Base-by-base conservation (phyloP, 2,888 invertebrate species). In the Syritta pipiens region DNA sequence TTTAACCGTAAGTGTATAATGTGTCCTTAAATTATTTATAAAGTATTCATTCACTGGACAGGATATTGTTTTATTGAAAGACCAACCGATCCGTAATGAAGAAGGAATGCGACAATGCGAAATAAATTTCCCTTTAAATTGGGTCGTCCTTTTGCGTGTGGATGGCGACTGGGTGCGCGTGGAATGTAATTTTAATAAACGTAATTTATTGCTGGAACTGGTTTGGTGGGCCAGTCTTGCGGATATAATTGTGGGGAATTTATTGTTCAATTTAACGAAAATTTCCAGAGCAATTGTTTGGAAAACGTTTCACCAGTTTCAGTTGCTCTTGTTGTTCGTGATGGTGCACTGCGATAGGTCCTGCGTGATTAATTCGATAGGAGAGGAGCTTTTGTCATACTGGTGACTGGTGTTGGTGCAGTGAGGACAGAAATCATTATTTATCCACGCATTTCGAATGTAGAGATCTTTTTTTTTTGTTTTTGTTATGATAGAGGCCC, bases 241-340 rank as follows among this genome's bases (percentile, higher is more conserved):
- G 48, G 32, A 57, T 57, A 60, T 53, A 71, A 62, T 71, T 72
- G 57, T 14, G 48, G 30, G 48, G n/a, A 35, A 72, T 63, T 71
- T 63, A 63, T 63, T 63, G 63, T 63, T 57, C 17, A 63, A 55
- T 72, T 63, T 63, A 40, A 17, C 40, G 22, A 60, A 22, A 60
- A 20, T 57, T 57, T 26, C 26, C 20, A 17, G 14, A n/a, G 1
- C n/a, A 71, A 51, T 62, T 62, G 37, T 37, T 37, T 53, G 51
- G 59, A 59, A 68, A 69, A 42, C 51, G 40, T 46, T 42, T 37
- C 48, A 17, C 48, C 22, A 48, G 40, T 14, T 19, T 1, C 9
- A 2, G 4, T 1, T 10, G 30, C 1, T 10, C 4, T 7, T 49
- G 49, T 19, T 6, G 19, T 5, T 17, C 10, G 19, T 20, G 37